Percentiles rank a stretch among this genome's conserved stretches.
phyloP scores from a whole-genome alignment of 2,797 vertebrate species.

The Anolis apletophallus region DNA sequence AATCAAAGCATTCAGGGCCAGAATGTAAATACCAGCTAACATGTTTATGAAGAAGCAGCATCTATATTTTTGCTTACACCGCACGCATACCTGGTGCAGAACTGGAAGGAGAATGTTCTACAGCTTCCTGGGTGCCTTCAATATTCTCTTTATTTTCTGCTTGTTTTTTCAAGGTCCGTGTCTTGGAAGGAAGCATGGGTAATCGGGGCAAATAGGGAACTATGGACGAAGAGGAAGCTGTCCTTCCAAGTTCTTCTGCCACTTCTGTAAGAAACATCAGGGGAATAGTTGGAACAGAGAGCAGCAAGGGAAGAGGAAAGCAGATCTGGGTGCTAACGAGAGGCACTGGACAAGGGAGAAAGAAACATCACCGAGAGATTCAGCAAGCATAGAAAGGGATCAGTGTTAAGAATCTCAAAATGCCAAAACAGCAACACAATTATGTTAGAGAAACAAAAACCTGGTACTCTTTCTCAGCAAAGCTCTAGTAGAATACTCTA shows the following conservation, averaged over 20 bases:
- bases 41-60: not conserved
- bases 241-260: slow-evolving; percentile 96
- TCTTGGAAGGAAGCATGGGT: slow-evolving; percentile 94
- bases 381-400: not conserved
- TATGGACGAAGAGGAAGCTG: slow-evolving; percentile 85
- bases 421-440: slow-evolving; percentile 17
- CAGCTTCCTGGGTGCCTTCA: slow-evolving; percentile 86
- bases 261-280: slow-evolving; percentile 84
- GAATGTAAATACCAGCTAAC: not conserved
- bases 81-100: slow-evolving; percentile 89
- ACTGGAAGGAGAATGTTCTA: slow-evolving; percentile 83
- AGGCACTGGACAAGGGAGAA: slow-evolving; percentile 25
- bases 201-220: slow-evolving; percentile 90
- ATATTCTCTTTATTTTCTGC: slow-evolving; percentile 98
- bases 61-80: not conserved
- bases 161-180: slow-evolving; percentile 91
- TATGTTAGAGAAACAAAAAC: not conserved
- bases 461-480: fast-evolving
- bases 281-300: not conserved
- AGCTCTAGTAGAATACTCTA: slow-evolving; percentile 1
- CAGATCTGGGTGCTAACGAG: not conserved
- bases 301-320: slow-evolving; percentile 35
- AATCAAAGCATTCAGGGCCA: not conserved
- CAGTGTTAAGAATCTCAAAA: not conserved
- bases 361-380: slow-evolving; percentile 18